Conservation (phyloP, 1,140 invertebrate genomes). For the Solenopsis invicta region DNA sequence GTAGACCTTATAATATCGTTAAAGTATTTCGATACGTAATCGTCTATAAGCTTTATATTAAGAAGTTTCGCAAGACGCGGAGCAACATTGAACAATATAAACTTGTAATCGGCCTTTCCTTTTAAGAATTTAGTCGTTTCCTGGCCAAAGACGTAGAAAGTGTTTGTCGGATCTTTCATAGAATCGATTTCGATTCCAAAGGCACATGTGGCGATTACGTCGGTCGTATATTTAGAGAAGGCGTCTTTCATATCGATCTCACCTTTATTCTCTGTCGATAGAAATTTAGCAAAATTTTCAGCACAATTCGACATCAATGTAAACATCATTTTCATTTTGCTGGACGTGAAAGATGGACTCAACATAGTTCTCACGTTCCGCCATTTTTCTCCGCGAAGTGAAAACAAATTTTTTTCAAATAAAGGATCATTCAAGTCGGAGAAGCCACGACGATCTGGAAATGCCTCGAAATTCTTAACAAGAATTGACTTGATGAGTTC, state of each 20-base stretch:
- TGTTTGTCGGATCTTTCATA: slow-evolving; percentile 77
- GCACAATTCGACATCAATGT: too few species aligned
- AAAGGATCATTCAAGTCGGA: slow-evolving; percentile 76
- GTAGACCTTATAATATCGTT: slow-evolving; percentile 55
- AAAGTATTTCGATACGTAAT: slow-evolving; percentile 68
- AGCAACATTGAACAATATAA: not conserved
- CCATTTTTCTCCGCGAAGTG: slow-evolving; percentile 80
- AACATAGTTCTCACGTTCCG: slow-evolving; percentile 76
- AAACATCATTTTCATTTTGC: slow-evolving; percentile 67
- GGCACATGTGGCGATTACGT: slow-evolving; percentile 85
- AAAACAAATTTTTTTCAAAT: slow-evolving; percentile 79
- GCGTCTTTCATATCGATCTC: slow-evolving; percentile 61
- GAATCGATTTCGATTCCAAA: slow-evolving; percentile 87
- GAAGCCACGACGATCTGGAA: slow-evolving; percentile 81
- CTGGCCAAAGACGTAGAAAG: slow-evolving; percentile 73
- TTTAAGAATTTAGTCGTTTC: slow-evolving; percentile 60
- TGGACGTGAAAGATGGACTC: slow-evolving; percentile 80
- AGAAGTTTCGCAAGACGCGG: slow-evolving; percentile 12
- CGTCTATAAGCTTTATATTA: slow-evolving; percentile 29
- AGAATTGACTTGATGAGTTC: slow-evolving; percentile 79
- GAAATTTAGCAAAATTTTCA: too few species aligned
- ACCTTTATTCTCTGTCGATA: slow-evolving; percentile 1
- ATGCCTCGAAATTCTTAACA: slow-evolving; percentile 79
- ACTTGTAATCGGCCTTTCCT: not conserved
- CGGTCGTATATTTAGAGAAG: slow-evolving; percentile 83